phyloP scores from a whole-genome alignment of 2,797 vertebrate species.

The Onychomys arenicola region DNA sequence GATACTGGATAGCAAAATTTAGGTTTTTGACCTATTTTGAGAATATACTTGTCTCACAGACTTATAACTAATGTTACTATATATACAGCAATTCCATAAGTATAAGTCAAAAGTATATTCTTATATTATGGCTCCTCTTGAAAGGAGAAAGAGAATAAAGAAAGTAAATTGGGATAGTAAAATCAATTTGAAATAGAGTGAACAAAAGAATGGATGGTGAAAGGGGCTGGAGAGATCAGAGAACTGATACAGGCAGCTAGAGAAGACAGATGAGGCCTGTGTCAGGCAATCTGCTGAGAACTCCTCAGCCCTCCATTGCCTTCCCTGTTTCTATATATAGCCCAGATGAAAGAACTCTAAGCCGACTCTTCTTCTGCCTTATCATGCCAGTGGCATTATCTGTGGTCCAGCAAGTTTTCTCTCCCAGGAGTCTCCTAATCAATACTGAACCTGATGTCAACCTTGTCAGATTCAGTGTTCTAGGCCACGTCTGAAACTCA shows the following conservation, averaged over 20 bases:
- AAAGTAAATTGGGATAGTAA: no score
- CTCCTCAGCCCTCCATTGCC: not conserved
- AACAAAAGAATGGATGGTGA: not conserved
- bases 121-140: constrained; percentile 43
- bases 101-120: constrained; percentile 32
- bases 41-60: constrained; percentile 37
- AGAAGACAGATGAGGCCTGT: not conserved
- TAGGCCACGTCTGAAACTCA: not conserved
- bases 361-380: not conserved
- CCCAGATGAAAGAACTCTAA: not conserved
- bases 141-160: no score
- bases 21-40: constrained; percentile 26
- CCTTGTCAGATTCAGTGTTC: not conserved
- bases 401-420: not conserved
- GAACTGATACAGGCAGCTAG: not conserved
- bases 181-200: no score
- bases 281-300: not conserved
- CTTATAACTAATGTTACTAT: constrained; percentile 14
- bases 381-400: no score
- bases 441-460: not conserved
- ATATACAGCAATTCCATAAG: constrained; percentile 20
- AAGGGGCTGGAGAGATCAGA: not conserved
- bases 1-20: not conserved
- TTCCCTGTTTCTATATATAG: not conserved
- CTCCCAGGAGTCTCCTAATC: not conserved